Evolutionary conservation across 2,797 vertebrate genomes (phyloP).

Genomic region (Tolypeutes matacus): DNA sequence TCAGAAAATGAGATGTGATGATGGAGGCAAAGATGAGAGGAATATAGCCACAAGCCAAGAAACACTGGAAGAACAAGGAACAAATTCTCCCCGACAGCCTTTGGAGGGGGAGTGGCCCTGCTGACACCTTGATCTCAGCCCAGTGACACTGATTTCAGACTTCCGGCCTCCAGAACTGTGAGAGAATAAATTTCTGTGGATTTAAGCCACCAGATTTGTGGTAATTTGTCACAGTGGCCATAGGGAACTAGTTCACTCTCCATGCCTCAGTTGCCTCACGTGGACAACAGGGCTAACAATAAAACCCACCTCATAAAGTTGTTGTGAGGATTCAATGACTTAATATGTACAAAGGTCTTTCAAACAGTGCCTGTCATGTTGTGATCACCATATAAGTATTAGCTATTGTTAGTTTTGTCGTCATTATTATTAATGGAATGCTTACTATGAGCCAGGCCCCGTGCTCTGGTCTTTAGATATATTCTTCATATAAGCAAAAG

Average conservation of each 20-base stretch:
- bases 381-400: neutral
- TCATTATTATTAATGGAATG: neutral
- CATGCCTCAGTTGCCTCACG: neutral
- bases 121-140: neutral
- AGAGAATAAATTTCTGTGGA: no score
- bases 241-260: neutral
- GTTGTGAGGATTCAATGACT: neutral
- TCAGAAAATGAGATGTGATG: neutral
- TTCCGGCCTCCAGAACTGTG: constrained; percentile 4
- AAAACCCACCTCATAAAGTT: neutral
- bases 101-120: neutral
- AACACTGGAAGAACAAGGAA: neutral
- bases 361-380: neutral
- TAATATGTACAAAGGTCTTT: neutral
- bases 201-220: neutral
- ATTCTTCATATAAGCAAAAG: constrained; percentile 4
- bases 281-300: neutral
- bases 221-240: neutral
- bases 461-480: neutral
- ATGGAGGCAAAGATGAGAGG: neutral
- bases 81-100: neutral
- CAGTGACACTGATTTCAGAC: neutral
- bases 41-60: neutral
- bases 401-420: neutral
- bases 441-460: neutral